A percentile compares a stretch with the other conserved stretches of the same genome.
Evolutionary conservation across 2,797 vertebrate genomes (phyloP).

Genomic region (Pteronotus mesoamericanus): DNA sequence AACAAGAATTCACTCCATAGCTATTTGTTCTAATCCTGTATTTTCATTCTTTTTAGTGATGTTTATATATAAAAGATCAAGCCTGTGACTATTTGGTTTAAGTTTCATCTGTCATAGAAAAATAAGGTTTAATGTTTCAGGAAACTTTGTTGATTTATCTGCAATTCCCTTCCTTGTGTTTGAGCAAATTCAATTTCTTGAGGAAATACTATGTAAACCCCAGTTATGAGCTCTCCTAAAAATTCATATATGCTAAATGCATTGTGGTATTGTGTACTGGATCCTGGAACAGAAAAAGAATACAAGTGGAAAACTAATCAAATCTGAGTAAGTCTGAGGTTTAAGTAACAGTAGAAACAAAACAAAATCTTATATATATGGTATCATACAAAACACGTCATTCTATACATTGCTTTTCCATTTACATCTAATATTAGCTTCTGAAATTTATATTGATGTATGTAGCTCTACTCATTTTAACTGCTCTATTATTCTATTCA

Average conservation of each 20-base stretch:
- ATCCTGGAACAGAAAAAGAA: not conserved
- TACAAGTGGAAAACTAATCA: not conserved
- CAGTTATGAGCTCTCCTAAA: not conserved
- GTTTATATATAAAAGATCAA: not conserved
- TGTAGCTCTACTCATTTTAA: not conserved
- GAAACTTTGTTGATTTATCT: not conserved
- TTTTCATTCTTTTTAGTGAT: not conserved
- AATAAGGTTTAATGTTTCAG: not conserved
- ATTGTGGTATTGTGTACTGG: not conserved
- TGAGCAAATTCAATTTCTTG: slow-evolving; percentile 7
- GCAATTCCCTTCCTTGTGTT: not conserved
- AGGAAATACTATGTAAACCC: not conserved
- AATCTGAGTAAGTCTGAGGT: not conserved
- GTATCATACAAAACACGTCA: not conserved
- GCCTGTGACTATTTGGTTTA: not conserved
- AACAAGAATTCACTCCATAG: not conserved
- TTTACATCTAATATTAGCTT: not conserved
- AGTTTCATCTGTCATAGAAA: slow-evolving; percentile 7
- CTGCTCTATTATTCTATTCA: not conserved
- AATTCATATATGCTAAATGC: not conserved
- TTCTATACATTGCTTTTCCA: not conserved
- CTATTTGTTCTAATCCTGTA: not conserved
- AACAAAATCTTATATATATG: not conserved
- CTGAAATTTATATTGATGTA: not conserved
- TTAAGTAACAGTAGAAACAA: not conserved